phyloP scores from a whole-genome alignment of 2,888 invertebrate species.

The Drosophila melanocephala region DNA sequence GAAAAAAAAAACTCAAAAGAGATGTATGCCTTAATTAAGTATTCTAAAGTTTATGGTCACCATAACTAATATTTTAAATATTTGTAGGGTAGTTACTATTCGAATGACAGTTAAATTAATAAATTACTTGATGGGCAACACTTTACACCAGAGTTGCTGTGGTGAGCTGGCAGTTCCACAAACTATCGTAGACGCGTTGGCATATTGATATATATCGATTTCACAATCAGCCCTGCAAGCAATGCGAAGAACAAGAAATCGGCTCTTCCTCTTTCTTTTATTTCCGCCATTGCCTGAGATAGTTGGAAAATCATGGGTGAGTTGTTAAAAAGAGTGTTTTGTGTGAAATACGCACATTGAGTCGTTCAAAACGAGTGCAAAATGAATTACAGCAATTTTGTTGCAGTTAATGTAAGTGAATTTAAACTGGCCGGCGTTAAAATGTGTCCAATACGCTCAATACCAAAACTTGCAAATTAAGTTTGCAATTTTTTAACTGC shows the following conservation, averaged over 20 bases:
- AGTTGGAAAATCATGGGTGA: constrained; percentile 85
- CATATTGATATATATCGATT: constrained; percentile 36
- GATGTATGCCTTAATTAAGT: neutral
- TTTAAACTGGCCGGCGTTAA: constrained; percentile 3
- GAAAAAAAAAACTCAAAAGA: neutral
- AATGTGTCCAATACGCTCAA: constrained; percentile 7
- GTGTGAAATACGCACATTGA: constrained; percentile 52
- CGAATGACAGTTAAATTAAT: constrained; percentile 38
- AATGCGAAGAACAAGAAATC: constrained; percentile 40
- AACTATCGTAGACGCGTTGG: constrained; percentile 1
- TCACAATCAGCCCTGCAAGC: constrained; percentile 37
- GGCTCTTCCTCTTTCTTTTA: constrained; percentile 83
- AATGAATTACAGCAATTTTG: constrained; percentile 37
- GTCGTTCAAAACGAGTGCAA: constrained; percentile 40
- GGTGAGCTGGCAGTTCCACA: constrained; percentile 3
- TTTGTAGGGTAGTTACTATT: constrained; percentile 30
- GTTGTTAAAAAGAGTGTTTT: constrained; percentile 71
- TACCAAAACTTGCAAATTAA: constrained; percentile 27
- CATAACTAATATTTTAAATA: neutral
- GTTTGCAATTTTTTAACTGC: constrained; percentile 21
- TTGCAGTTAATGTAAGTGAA: constrained; percentile 62
- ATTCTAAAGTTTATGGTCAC: too few species aligned
- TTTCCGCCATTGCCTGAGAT: constrained; percentile 85
- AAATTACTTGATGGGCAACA: constrained; percentile 34
- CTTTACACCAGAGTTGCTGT: constrained; percentile 29